A percentile compares a stretch with the other conserved stretches of the same genome.
Evolutionary conservation across 2,113 vertebrate genomes (phyloP).

Genomic region (Coptodon rendalli): DNA sequence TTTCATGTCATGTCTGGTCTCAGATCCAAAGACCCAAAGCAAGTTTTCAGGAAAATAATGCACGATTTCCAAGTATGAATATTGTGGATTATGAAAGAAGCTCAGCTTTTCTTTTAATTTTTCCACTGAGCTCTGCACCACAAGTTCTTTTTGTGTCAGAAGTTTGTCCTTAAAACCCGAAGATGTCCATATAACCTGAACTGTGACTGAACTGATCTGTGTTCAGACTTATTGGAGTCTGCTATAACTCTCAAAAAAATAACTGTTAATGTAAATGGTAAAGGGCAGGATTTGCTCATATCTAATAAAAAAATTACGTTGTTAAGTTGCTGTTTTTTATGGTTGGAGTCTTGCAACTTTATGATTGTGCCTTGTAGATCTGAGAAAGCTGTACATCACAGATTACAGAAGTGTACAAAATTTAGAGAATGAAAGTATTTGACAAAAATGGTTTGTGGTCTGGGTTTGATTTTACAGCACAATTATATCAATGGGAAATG

Average conservation of each 20-base stretch:
- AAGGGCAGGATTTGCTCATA: background rate
- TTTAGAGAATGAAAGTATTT: background rate
- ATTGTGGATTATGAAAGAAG: background rate
- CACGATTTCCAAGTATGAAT: background rate
- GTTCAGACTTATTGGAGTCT: background rate
- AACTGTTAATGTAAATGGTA: background rate
- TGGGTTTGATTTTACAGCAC: background rate
- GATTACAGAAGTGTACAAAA: background rate
- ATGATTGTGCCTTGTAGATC: background rate
- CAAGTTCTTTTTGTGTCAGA: background rate
- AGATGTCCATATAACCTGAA: background rate
- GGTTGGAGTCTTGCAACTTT: fast-evolving
- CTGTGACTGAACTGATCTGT: background rate
- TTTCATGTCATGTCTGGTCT: background rate
- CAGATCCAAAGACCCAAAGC: background rate
- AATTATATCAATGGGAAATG: background rate
- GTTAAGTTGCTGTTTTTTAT: background rate
- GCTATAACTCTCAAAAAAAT: background rate
- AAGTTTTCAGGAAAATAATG: fast-evolving
- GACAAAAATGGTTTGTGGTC: background rate
- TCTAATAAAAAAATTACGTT: background rate
- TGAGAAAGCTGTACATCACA: background rate
- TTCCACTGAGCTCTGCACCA: background rate
- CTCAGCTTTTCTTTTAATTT: background rate
- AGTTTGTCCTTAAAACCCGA: background rate